Conservation (phyloP, 2,113 vertebrate genomes). For the Atrichornis clamosus region DNA sequence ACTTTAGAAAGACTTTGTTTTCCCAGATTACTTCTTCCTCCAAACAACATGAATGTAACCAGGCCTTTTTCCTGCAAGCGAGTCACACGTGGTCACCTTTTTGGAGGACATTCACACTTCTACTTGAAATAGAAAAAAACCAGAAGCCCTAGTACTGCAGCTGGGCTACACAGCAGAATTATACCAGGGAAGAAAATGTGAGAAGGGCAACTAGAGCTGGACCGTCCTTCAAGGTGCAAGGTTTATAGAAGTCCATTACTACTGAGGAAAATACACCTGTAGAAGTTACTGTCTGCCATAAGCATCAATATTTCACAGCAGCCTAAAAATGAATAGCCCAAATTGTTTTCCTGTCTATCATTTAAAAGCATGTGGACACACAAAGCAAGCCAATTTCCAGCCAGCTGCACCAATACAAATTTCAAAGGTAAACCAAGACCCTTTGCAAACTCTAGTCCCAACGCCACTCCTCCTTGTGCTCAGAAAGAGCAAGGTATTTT, state of each 20-base stretch:
- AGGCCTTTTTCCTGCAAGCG: background rate
- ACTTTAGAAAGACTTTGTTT: background rate
- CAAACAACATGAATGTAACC: background rate
- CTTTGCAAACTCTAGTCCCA: background rate
- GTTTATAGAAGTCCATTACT: background rate
- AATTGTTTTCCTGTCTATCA: background rate
- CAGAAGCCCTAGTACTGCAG: background rate
- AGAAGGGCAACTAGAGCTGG: background rate
- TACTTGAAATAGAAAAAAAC: background rate
- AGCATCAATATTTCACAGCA: background rate
- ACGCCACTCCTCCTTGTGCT: background rate
- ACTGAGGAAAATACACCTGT: background rate
- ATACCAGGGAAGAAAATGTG: background rate
- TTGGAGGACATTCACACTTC: background rate
- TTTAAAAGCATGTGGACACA: background rate
- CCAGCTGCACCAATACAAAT: background rate
- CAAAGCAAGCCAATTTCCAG: background rate
- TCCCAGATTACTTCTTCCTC: background rate
- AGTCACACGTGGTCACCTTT: background rate
- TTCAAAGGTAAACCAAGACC: background rate
- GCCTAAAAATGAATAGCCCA: background rate
- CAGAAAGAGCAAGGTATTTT: background rate
- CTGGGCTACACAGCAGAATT: background rate
- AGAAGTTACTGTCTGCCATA: background rate
- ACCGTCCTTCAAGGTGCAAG: background rate